A percentile compares a stretch with the other conserved stretches of the same genome.
Evolutionary conservation across 1,140 invertebrate genomes (phyloP).

Genomic region (Hetaerina americana): DNA sequence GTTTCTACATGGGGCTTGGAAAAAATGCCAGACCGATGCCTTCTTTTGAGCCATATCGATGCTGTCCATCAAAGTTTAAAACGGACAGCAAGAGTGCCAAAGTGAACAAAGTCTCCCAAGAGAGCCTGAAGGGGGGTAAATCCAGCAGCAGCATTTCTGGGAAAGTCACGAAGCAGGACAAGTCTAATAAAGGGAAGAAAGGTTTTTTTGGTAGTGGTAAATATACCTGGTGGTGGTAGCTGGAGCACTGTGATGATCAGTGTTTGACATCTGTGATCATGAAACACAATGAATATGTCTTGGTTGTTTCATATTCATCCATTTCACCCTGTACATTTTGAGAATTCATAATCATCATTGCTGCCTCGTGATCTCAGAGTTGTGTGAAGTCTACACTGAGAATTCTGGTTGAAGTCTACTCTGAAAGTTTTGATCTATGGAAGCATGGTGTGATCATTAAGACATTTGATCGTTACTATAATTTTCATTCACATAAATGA

Average conservation of each 20-base stretch:
- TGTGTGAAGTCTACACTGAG: neutral
- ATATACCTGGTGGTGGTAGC: constrained; percentile 51
- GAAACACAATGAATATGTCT: constrained; percentile 2
- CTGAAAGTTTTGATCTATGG: neutral
- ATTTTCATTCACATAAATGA: neutral
- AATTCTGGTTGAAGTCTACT: neutral
- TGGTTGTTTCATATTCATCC: neutral
- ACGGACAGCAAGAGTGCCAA: constrained; percentile 55
- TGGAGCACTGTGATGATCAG: constrained; percentile 5
- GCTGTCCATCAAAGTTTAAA: constrained; percentile 71
- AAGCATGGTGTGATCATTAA: neutral
- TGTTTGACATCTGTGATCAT: constrained; percentile 2
- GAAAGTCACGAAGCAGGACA: constrained; percentile 32
- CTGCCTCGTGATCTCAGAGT: constrained; percentile 1
- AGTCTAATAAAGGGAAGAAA: constrained; percentile 53
- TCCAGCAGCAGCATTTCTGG: constrained; percentile 11
- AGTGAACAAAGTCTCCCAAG: constrained; percentile 33
- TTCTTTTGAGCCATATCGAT: constrained; percentile 76
- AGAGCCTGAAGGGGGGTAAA: constrained; percentile 21
- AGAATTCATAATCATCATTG: constrained; percentile 2
- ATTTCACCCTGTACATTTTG: neutral
- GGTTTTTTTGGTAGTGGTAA: constrained; percentile 70
- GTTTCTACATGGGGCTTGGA: constrained; percentile 87
- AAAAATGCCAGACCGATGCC: constrained; percentile 59
- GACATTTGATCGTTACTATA: neutral